A percentile compares a stretch with the other conserved stretches of the same genome.
phyloP scores from a whole-genome alignment of 2,113 vertebrate genomes.

The Dasyurus viverrinus region DNA sequence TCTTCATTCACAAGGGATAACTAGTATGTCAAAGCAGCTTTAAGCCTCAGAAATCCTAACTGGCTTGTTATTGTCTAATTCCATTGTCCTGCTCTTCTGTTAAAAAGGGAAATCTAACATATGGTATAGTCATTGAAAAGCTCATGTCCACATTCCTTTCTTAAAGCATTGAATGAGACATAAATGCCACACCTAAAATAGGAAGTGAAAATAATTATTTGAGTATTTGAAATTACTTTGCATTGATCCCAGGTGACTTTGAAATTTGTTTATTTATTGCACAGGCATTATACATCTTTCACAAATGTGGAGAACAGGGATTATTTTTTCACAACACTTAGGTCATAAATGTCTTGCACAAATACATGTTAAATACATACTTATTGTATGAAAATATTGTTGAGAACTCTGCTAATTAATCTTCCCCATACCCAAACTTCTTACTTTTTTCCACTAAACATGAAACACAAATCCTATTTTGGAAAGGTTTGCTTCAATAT shows the following conservation, averaged over 20 bases:
- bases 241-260: background rate
- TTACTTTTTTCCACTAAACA: background rate
- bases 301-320: background rate
- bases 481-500: background rate
- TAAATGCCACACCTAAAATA: background rate
- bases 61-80: too few species aligned
- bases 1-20: too few species aligned
- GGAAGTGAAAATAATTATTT: background rate
- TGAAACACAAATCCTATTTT: background rate
- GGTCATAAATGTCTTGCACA: background rate
- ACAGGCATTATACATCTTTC: too few species aligned
- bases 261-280: background rate
- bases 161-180: background rate
- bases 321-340: background rate
- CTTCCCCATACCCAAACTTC: too few species aligned
- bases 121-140: too few species aligned
- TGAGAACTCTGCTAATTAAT: background rate
- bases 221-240: background rate
- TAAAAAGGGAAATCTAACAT: too few species aligned
- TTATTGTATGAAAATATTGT: background rate
- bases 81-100: too few species aligned
- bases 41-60: too few species aligned
- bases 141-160: background rate
- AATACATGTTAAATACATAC: background rate
- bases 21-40: too few species aligned